Evolutionary conservation across 1,140 invertebrate species (phyloP).

Genomic region (Brachionus asplanchnoidis): DNA sequence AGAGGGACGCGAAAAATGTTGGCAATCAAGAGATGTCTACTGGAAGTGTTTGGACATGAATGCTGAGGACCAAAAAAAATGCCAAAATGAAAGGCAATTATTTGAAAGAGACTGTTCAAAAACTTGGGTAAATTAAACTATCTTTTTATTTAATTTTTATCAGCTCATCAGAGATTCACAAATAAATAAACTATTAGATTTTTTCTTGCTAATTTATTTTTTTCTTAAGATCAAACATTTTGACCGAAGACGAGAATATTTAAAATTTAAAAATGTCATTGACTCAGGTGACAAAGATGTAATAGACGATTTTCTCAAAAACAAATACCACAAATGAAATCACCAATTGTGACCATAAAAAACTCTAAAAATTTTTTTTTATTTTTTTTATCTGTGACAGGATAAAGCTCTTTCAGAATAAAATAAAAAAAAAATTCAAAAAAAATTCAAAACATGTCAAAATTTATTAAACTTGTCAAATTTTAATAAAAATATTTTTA

Average conservation of each 20-base stretch:
- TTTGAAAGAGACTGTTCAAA: conserved; percentile 78
- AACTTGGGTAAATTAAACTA: conserved; percentile 67
- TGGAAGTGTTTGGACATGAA: conserved; percentile 78
- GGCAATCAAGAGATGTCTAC: conserved; percentile 75
- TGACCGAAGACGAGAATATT: conserved; percentile 77
- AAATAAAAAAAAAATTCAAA: too few species aligned
- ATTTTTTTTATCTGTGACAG: too few species aligned
- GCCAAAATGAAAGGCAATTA: conserved; percentile 67
- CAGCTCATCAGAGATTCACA: too few species aligned
- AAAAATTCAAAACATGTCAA: too few species aligned
- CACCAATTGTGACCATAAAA: neutral
- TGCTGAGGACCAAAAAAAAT: conserved; percentile 63
- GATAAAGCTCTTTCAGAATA: too few species aligned
- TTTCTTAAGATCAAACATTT: conserved; percentile 76
- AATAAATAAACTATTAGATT: neutral
- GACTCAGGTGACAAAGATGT: conserved; percentile 24
- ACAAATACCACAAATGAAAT: conserved; percentile 17
- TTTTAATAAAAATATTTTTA: conserved; percentile 3
- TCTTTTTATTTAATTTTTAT: too few species aligned
- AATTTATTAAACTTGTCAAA: neutral
- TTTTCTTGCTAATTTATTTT: conserved; percentile 40
- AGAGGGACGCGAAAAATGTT: conserved; percentile 73
- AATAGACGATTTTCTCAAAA: conserved; percentile 36
- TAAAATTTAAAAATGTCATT: conserved; percentile 71
- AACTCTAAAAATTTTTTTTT: neutral